A percentile compares a stretch with the other conserved stretches of the same genome.
These are phyloP conservation scores for Calyptommatus sinebrachiatus DNA, from an alignment of 2,113 vertebrate species.

Conservation along the genomic window DNA sequence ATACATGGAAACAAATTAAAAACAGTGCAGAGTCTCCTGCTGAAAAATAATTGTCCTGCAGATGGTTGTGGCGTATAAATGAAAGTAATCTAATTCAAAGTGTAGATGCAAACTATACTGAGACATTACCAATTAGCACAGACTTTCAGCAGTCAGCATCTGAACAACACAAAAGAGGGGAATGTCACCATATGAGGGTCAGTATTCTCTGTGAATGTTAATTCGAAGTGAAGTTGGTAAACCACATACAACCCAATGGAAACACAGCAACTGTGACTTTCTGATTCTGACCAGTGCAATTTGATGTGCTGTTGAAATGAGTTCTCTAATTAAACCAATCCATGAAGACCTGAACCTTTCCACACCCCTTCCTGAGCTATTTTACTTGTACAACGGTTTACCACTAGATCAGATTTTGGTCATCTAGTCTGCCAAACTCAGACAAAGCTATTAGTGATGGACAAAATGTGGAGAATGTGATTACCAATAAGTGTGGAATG, in stretches of 20 bases:
- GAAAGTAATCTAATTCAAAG: constrained; percentile 24
- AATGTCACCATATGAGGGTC: constrained; percentile 9
- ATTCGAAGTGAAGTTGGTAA: constrained; percentile 32
- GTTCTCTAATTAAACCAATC: too few species aligned
- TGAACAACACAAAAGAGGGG: constrained; percentile 21
- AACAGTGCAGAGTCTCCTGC: constrained; percentile 30
- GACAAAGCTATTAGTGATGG: too few species aligned
- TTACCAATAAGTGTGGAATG: too few species aligned
- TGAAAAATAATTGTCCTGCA: constrained; percentile 26
- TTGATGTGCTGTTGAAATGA: too few species aligned
- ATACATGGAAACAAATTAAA: constrained; percentile 34
- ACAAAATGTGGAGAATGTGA: too few species aligned
- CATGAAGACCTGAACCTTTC: too few species aligned
- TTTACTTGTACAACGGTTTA: too few species aligned
- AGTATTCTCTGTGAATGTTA: constrained; percentile 10
- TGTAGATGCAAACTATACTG: neutral
- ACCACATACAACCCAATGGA: constrained; percentile 33
- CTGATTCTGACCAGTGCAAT: neutral
- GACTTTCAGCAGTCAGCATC: constrained; percentile 10
- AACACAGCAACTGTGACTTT: constrained; percentile 28
- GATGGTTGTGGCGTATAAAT: constrained; percentile 15
- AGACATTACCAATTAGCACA: constrained; percentile 33
- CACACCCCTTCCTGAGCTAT: too few species aligned
- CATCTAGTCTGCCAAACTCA: too few species aligned
- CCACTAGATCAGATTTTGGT: too few species aligned